phyloP scores from a whole-genome alignment of 1,140 invertebrate species.

The Asobara japonica region DNA sequence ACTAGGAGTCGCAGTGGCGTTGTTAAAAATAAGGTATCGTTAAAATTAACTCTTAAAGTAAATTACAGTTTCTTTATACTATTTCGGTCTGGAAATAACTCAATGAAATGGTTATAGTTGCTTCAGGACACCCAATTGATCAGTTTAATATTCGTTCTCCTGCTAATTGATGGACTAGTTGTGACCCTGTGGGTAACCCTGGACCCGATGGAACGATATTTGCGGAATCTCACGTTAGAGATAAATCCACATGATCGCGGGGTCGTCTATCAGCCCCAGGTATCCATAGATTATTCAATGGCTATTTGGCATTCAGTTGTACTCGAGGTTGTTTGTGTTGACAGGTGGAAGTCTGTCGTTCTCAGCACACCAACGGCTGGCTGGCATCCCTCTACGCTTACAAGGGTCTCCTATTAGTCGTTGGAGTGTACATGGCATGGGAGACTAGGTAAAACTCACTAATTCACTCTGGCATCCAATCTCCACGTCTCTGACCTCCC shows the following conservation, averaged over 20 bases:
- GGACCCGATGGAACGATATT: slow-evolving; percentile 85
- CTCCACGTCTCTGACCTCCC: no score
- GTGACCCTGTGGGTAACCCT: slow-evolving; percentile 82
- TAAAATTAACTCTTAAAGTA: neutral
- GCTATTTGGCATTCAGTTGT: neutral
- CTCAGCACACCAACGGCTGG: slow-evolving; percentile 87
- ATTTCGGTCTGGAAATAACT: neutral
- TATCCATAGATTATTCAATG: slow-evolving; percentile 52
- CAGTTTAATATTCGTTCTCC: slow-evolving; percentile 78
- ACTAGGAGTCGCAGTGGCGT: slow-evolving; percentile 74
- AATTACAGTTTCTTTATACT: neutral
- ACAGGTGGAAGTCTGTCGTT: slow-evolving; percentile 87
- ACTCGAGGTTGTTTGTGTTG: slow-evolving; percentile 35
- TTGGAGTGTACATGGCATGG: slow-evolving; percentile 97
- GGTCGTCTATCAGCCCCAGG: slow-evolving; percentile 88
- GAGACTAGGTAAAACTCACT: slow-evolving; percentile 83
- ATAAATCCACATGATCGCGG: slow-evolving; percentile 79
- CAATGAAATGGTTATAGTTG: slow-evolving; percentile 64
- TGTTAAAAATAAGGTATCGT: slow-evolving; percentile 71
- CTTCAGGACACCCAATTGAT: slow-evolving; percentile 87
- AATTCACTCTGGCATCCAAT: no score
- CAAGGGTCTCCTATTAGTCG: slow-evolving; percentile 86
- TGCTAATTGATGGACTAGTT: slow-evolving; percentile 81
- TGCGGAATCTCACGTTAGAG: slow-evolving; percentile 85
- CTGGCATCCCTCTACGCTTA: slow-evolving; percentile 87